Evolutionary conservation across 2,888 invertebrate species (phyloP).

Genomic region (Habroteleia sp.): DNA sequence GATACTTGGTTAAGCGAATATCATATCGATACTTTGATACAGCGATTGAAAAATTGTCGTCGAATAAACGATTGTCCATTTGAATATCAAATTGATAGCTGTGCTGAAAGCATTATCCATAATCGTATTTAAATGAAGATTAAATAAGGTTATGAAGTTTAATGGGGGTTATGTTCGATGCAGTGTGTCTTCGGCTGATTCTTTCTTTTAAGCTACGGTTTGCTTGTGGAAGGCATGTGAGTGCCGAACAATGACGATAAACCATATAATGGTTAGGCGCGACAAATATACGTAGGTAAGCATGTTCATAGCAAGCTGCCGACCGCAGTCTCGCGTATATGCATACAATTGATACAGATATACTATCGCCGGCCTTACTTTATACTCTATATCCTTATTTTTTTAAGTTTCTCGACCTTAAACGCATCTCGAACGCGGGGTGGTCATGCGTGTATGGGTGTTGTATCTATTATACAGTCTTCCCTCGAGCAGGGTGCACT

Average conservation of each 20-base stretch:
- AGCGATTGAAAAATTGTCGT: constrained; percentile 73
- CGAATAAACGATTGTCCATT: constrained; percentile 79
- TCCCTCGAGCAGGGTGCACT: constrained; percentile 48
- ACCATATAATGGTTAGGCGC: constrained; percentile 77
- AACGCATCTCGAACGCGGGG: constrained; percentile 48
- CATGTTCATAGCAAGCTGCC: constrained; percentile 64
- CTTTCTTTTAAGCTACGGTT: constrained; percentile 42
- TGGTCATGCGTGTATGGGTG: constrained; percentile 60
- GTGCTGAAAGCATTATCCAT: constrained; percentile 78
- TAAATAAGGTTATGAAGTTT: constrained; percentile 76
- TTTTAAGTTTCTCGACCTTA: constrained; percentile 64
- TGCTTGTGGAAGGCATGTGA: constrained; percentile 50
- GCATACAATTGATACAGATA: constrained; percentile 81
- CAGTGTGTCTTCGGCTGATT: constrained; percentile 53
- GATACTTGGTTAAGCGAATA: constrained; percentile 22
- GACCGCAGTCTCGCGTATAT: constrained; percentile 71
- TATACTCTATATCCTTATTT: constrained; percentile 69
- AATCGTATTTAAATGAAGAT: constrained; percentile 81
- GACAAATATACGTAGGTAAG: constrained; percentile 75
- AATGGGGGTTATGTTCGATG: constrained; percentile 72
- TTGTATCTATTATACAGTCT: constrained; percentile 51
- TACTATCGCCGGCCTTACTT: constrained; percentile 76
- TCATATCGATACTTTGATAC: constrained; percentile 60
- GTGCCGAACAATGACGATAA: constrained; percentile 78
- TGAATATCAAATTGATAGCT: constrained; percentile 80